These are phyloP conservation scores for Nerophis lumbriciformis DNA, from an alignment of 2,113 vertebrate genomes.

Conservation along the genomic window DNA sequence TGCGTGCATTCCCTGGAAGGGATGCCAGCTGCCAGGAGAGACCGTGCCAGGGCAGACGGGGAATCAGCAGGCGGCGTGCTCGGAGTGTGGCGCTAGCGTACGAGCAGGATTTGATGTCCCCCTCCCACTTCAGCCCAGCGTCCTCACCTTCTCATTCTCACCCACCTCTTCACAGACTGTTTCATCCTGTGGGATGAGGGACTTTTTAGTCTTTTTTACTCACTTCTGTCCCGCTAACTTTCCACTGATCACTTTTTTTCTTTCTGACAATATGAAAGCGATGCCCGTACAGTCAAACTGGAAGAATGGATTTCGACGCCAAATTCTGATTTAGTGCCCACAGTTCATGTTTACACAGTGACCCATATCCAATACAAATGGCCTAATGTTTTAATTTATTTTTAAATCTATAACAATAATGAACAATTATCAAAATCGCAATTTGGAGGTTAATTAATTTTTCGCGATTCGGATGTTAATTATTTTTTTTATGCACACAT, in stretches of 20 bases:
- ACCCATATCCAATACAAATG: too few relatives aligned
- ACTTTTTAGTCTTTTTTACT: constrained; percentile 21
- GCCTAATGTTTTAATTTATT: too few relatives aligned
- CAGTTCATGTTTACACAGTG: too few relatives aligned
- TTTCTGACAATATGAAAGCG: not conserved
- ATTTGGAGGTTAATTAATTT: too few relatives aligned
- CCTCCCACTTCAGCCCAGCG: constrained; percentile 31
- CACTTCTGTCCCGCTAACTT: not conserved
- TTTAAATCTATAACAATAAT: too few relatives aligned
- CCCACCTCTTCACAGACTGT: constrained; percentile 67
- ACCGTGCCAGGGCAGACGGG: constrained; percentile 68
- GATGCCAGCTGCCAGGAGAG: constrained; percentile 55
- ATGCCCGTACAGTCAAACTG: not conserved
- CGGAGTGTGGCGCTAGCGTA: constrained; percentile 47
- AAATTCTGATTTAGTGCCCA: too few relatives aligned
- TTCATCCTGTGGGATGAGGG: constrained; percentile 32
- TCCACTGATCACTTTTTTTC: not conserved
- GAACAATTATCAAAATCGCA: too few relatives aligned
- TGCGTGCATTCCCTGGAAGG: constrained; percentile 30
- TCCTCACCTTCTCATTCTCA: constrained; percentile 50
- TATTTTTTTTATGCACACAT: too few relatives aligned
- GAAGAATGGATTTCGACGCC: too few relatives aligned
- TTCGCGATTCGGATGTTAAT: too few relatives aligned
- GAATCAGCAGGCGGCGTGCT: constrained; percentile 64
- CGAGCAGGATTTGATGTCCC: constrained; percentile 40